A percentile compares a stretch with the other conserved stretches of the same genome.
These are phyloP conservation scores for Capreolus pygargus DNA, from an alignment of 2,113 vertebrate species.

Conservation along the genomic window DNA sequence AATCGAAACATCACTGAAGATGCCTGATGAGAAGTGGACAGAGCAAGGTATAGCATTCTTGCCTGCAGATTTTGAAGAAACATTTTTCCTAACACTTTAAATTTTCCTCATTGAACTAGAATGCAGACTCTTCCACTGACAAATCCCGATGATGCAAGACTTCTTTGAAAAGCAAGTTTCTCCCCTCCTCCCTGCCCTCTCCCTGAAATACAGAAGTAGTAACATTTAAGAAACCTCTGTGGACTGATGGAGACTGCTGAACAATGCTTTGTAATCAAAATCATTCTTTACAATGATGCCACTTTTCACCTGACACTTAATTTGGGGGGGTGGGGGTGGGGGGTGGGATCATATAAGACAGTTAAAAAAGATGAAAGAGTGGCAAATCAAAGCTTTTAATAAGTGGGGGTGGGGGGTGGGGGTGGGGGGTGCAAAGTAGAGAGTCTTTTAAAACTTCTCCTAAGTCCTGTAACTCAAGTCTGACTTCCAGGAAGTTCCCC, in stretches of 20 bases:
- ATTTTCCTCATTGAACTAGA: constrained; percentile 8
- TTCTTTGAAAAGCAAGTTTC: background rate
- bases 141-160: background rate
- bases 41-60: constrained; percentile 1
- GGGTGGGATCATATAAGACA: background rate
- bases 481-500: background rate
- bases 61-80: constrained; percentile 2
- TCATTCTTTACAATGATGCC: background rate
- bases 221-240: background rate
- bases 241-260: background rate
- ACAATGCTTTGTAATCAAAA: background rate
- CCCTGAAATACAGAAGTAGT: background rate
- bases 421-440: background rate
- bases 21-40: background rate
- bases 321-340: background rate
- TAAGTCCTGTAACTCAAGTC: background rate
- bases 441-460: background rate
- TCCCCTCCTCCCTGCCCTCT: background rate
- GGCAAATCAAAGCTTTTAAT: background rate
- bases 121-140: background rate
- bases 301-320: background rate
- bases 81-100: background rate
- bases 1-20: constrained; percentile 44
- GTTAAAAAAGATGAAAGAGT: background rate
- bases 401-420: too few species aligned